Percentiles rank a stretch among this genome's conserved stretches.
These are phyloP conservation scores for Bombus haemorrhoidalis DNA, from an alignment of 1,140 invertebrate species.

Conservation along the genomic window DNA sequence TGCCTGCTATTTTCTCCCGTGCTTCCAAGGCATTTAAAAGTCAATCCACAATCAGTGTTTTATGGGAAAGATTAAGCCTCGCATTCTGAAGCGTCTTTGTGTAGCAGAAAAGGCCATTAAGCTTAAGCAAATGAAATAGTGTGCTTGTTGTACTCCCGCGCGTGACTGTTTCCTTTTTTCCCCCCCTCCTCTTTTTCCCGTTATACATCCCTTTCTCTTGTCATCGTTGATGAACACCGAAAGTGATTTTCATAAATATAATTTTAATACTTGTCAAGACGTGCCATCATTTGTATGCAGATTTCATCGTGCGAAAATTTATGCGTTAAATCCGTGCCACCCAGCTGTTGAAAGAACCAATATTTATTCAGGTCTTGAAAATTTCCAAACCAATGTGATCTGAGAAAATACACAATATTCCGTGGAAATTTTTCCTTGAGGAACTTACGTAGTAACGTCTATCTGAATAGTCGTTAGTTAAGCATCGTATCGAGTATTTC, in stretches of 20 bases:
- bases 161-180: neutral
- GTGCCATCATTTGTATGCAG: slow-evolving; percentile 25
- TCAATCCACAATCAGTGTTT: slow-evolving; percentile 58
- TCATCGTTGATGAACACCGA: neutral
- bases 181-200: rapidly evolving
- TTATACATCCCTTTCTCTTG: neutral
- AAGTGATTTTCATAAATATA: slow-evolving; percentile 22
- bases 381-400: neutral
- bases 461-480: neutral
- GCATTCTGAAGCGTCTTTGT: slow-evolving; percentile 41
- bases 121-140: slow-evolving; percentile 42
- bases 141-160: slow-evolving; percentile 12
- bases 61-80: slow-evolving; percentile 48
- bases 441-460: neutral
- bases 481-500: neutral
- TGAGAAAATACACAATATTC: slow-evolving; percentile 18
- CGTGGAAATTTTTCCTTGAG: neutral
- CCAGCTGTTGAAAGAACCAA: slow-evolving; percentile 1
- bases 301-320: slow-evolving; percentile 20
- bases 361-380: slow-evolving; percentile 37
- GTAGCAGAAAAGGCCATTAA: slow-evolving; percentile 34
- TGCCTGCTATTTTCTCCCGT: slow-evolving; percentile 45
- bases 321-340: slow-evolving; percentile 7
- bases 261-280: slow-evolving; percentile 19
- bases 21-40: slow-evolving; percentile 49